Evolutionary conservation across 1,140 invertebrate species (phyloP).

Genomic region (Sitodiplosis mosellana): DNA sequence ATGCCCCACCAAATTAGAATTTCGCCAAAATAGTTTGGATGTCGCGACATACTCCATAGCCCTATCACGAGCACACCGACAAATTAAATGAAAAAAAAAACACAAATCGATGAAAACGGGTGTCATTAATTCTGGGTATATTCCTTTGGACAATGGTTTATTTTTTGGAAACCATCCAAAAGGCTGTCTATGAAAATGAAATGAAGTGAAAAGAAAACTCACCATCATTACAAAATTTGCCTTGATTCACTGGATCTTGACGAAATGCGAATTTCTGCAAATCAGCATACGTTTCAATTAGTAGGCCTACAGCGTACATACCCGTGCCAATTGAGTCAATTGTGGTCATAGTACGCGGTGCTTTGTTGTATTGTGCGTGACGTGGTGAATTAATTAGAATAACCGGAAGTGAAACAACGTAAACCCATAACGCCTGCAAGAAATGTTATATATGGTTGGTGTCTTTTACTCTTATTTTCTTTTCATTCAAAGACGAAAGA

Average conservation of each 20-base stretch:
- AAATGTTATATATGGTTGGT: background rate
- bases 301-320: constrained; percentile 63
- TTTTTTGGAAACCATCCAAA: no score
- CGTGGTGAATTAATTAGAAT: constrained; percentile 81
- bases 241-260: constrained; percentile 68
- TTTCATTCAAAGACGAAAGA: no score
- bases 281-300: constrained; percentile 78
- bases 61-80: constrained; percentile 28
- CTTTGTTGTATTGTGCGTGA: constrained; percentile 45
- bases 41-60: constrained; percentile 73
- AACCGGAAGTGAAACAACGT: constrained; percentile 73
- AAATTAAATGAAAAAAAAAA: background rate
- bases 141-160: background rate
- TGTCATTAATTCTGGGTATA: background rate
- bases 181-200: no score
- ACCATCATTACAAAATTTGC: constrained; percentile 80
- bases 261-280: constrained; percentile 80
- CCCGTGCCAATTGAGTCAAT: constrained; percentile 67
- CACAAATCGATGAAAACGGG: background rate
- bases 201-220: no score
- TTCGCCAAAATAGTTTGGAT: constrained; percentile 93
- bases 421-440: constrained; percentile 78
- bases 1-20: constrained; percentile 88
- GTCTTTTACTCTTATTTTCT: no score
- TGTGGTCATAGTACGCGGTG: constrained; percentile 64